phyloP scores from a whole-genome alignment of 2,888 invertebrate genomes.

The Lucinisca nassula region DNA sequence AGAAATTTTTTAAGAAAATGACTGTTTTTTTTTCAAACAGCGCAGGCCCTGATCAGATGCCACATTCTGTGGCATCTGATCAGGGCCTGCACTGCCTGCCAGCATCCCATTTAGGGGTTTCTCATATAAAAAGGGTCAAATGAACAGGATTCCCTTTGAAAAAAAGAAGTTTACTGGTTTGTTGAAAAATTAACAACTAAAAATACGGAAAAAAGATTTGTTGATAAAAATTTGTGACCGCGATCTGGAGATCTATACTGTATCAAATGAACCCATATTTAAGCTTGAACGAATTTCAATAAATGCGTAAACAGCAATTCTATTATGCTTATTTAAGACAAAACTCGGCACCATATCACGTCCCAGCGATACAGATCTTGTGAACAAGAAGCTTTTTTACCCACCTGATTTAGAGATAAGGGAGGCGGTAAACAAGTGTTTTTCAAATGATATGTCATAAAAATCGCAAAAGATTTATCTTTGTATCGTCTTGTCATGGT shows the following conservation, averaged over 20 bases:
- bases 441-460: constrained; percentile 26
- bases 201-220: neutral
- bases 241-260: constrained; percentile 6
- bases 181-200: constrained; percentile 3
- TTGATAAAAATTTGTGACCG: neutral
- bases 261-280: constrained; percentile 41
- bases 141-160: neutral
- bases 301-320: constrained; percentile 45
- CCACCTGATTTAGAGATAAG: constrained; percentile 47
- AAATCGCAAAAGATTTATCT: neutral
- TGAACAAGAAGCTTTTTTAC: constrained; percentile 49
- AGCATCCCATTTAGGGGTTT: too few relatives aligned
- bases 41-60: too few relatives aligned
- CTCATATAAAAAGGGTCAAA: too few relatives aligned
- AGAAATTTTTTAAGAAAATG: too few relatives aligned
- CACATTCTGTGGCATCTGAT: too few relatives aligned
- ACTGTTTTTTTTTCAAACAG: too few relatives aligned
- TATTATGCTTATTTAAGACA: constrained; percentile 23
- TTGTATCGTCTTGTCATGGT: neutral
- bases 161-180: neutral
- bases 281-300: constrained; percentile 49
- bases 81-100: too few relatives aligned
- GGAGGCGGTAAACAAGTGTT: constrained; percentile 65
- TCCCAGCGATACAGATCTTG: constrained; percentile 62
- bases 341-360: constrained; percentile 60